A percentile compares a stretch with the other conserved stretches of the same genome.
phyloP scores from a whole-genome alignment of 2,888 invertebrate genomes.

The Sarcophaga carnaria region DNA sequence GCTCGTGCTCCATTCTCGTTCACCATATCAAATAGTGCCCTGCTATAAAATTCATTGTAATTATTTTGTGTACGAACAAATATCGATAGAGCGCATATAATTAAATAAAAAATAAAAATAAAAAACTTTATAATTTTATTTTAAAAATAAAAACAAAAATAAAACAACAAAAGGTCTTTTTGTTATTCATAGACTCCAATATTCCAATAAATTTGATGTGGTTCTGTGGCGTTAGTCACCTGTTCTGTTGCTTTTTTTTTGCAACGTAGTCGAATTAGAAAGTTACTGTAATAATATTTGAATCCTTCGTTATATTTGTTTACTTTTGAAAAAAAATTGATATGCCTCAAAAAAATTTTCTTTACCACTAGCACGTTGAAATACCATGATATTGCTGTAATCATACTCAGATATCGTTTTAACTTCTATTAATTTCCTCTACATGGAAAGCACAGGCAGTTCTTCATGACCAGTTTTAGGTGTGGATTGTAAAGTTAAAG shows the following conservation, averaged over 20 bases:
- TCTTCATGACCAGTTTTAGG: no score
- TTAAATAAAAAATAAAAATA: conserved; percentile 1
- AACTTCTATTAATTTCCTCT: no score
- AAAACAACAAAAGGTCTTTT: background rate
- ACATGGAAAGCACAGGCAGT: no score
- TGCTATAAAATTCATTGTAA: background rate
- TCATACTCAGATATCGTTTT: no score
- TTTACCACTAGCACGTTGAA: no score
- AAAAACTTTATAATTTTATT: conserved; percentile 15
- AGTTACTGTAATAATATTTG: no score
- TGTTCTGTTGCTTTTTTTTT: background rate
- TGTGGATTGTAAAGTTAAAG: no score
- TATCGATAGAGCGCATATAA: background rate
- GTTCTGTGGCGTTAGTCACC: background rate
- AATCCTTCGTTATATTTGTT: no score
- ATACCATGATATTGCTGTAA: no score
- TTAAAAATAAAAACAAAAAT: background rate
- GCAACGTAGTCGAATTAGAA: no score
- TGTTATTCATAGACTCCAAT: background rate
- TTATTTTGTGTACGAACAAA: conserved; percentile 8
- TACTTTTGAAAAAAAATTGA: no score
- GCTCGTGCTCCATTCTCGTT: conserved; percentile 57
- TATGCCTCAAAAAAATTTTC: no score
- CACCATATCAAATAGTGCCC: conserved; percentile 22
- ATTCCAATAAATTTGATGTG: background rate